phyloP scores from a whole-genome alignment of 2,797 vertebrate species.

The Micromesistius poutassou region DNA sequence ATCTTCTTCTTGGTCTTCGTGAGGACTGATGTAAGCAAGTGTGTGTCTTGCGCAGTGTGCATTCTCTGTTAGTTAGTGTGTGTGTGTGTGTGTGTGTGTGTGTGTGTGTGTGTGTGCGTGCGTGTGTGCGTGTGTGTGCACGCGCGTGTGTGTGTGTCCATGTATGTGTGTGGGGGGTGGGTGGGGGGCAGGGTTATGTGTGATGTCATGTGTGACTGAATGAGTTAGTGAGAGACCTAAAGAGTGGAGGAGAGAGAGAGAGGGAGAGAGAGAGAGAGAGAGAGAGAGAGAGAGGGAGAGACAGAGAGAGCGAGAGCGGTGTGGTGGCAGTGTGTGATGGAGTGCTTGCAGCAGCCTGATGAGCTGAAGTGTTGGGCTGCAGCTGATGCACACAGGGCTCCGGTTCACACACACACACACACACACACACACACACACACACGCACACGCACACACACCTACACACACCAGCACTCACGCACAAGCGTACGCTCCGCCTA shows the following conservation, averaged over 20 bases:
- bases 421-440: slow-evolving; percentile 19
- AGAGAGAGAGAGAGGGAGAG: neutral
- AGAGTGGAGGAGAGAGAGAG: neutral
- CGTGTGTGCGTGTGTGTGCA: slow-evolving; percentile 11
- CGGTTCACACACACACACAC: slow-evolving; percentile 41
- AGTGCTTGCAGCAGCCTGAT: slow-evolving; percentile 62
- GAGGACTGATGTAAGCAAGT: slow-evolving; percentile 30
- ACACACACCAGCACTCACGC: neutral
- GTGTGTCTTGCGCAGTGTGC: slow-evolving; percentile 9
- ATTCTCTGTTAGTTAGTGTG: slow-evolving; percentile 9
- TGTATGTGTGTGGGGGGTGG: neutral
- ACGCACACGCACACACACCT: slow-evolving; percentile 5
- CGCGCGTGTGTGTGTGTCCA: slow-evolving; percentile 25
- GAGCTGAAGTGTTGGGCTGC: slow-evolving; percentile 49
- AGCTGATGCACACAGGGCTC: slow-evolving; percentile 47
- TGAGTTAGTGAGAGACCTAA: neutral
- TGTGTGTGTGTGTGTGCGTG: slow-evolving; percentile 13
- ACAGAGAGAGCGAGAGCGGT: slow-evolving; percentile 29
- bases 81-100: slow-evolving; percentile 13
- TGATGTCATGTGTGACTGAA: neutral
- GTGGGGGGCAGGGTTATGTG: too few species aligned
- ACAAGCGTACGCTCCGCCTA: slow-evolving; percentile 26
- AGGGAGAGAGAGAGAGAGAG: neutral
- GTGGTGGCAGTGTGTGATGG: slow-evolving; percentile 52
- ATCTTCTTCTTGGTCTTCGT: slow-evolving; percentile 29